These are phyloP conservation scores for Drosophila miranda DNA, from an alignment of 1,140 invertebrate genomes.

Conservation along the genomic window DNA sequence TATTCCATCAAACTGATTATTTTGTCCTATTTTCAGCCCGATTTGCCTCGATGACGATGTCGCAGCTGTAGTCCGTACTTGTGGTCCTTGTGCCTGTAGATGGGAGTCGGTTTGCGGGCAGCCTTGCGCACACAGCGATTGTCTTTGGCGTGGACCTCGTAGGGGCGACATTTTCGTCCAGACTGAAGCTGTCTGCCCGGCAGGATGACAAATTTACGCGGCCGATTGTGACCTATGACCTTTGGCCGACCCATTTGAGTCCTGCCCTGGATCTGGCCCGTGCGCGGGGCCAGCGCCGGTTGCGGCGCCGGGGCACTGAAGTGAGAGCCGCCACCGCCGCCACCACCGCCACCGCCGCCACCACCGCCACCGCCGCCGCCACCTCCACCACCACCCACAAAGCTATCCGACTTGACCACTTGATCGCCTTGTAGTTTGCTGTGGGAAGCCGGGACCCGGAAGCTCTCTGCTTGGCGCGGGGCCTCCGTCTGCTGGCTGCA, in stretches of 20 bases:
- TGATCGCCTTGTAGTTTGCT: slow-evolving; percentile 1
- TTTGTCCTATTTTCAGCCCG: background rate
- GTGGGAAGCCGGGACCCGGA: background rate
- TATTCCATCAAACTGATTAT: too few species aligned
- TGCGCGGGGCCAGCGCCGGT: too few species aligned
- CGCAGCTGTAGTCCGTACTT: slow-evolving; percentile 19
- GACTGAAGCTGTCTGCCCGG: slow-evolving; percentile 27
- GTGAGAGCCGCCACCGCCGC: background rate
- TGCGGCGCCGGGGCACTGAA: background rate
- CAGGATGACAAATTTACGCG: slow-evolving; percentile 12
- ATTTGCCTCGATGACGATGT: slow-evolving; percentile 9
- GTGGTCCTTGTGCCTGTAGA: slow-evolving; percentile 42
- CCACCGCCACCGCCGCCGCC: too few species aligned
- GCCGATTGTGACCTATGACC: slow-evolving; percentile 19
- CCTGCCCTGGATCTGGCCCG: too few species aligned
- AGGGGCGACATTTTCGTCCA: slow-evolving; percentile 26
- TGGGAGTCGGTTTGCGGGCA: slow-evolving; percentile 4
- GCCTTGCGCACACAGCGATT: slow-evolving; percentile 46
- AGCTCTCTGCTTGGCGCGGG: background rate
- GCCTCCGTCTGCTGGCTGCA: slow-evolving; percentile 10
- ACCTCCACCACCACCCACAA: too few species aligned
- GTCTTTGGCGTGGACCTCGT: slow-evolving; percentile 39
- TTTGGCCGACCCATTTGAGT: background rate
- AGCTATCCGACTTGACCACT: background rate
- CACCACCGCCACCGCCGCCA: too few species aligned